A percentile compares a stretch with the other conserved stretches of the same genome.
phyloP scores from a whole-genome alignment of 2,113 vertebrate species.

The Myiozetetes cayanensis region DNA sequence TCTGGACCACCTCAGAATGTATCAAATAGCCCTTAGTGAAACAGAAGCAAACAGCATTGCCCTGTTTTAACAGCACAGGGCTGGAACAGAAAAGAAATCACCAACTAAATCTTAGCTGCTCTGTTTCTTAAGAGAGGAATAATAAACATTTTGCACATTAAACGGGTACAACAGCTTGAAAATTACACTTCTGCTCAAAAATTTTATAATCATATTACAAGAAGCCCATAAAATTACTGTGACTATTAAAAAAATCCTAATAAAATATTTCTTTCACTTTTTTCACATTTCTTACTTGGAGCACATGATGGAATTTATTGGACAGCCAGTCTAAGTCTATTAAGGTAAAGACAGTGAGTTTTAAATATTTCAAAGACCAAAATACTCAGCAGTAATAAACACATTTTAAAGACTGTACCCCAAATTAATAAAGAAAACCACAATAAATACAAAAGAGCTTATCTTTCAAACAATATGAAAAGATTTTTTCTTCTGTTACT shows the following conservation, averaged over 20 bases:
- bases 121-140: background rate
- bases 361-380: background rate
- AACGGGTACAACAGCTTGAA: background rate
- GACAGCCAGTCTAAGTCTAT: conserved; percentile 1
- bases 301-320: background rate
- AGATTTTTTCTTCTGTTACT: background rate
- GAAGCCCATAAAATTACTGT: background rate
- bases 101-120: background rate
- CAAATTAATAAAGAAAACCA: background rate
- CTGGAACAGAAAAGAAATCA: background rate
- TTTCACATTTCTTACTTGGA: background rate
- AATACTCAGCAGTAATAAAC: background rate
- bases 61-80: background rate
- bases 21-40: background rate
- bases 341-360: background rate
- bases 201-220: background rate
- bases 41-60: background rate
- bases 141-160: conserved; percentile 8
- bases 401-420: background rate
- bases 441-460: background rate
- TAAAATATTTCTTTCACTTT: background rate
- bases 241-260: background rate
- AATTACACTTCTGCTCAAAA: background rate
- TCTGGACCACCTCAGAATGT: background rate
- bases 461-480: background rate